Conservation (phyloP, 2,113 vertebrate species). For the Percopsis transmontana region DNA sequence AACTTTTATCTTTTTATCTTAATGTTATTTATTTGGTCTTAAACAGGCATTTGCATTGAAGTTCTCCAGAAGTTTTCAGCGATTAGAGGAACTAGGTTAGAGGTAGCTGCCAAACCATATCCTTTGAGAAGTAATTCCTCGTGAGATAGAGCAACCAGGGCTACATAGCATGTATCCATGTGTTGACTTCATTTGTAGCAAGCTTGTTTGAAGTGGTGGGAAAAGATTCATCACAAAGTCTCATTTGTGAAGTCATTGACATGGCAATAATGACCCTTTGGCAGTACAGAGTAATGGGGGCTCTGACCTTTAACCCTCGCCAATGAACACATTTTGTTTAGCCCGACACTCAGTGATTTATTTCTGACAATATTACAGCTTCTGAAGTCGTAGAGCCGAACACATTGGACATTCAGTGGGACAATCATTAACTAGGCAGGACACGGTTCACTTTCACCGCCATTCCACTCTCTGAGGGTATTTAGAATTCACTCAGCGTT, state of each 20-base stretch:
- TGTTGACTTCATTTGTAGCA: conserved; percentile 38
- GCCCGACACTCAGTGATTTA: conserved; percentile 70
- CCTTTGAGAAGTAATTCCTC: not conserved
- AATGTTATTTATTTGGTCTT: not conserved
- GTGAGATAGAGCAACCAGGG: conserved; percentile 6
- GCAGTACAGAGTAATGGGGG: conserved; percentile 75
- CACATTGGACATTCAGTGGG: conserved; percentile 66
- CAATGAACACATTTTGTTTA: conserved; percentile 76
- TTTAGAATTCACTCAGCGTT: conserved; percentile 65
- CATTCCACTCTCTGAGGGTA: conserved; percentile 55
- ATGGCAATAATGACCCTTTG: conserved; percentile 74
- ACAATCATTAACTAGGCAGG: conserved; percentile 74
- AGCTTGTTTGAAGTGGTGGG: conserved; percentile 64
- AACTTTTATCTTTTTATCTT: not conserved
- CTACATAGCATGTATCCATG: conserved; percentile 32
- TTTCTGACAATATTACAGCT: conserved; percentile 75
- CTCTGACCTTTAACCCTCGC: conserved; percentile 71
- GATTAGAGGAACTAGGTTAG: not conserved
- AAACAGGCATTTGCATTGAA: not conserved
- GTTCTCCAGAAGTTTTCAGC: not conserved
- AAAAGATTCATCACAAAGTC: conserved; percentile 78
- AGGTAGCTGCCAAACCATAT: not conserved
- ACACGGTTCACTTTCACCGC: conserved; percentile 69
- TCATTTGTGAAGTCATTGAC: conserved; percentile 77
- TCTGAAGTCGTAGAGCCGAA: conserved; percentile 71